These are phyloP conservation scores for Rotaria socialis DNA, from an alignment of 2,888 invertebrate species.

Conservation along the genomic window DNA sequence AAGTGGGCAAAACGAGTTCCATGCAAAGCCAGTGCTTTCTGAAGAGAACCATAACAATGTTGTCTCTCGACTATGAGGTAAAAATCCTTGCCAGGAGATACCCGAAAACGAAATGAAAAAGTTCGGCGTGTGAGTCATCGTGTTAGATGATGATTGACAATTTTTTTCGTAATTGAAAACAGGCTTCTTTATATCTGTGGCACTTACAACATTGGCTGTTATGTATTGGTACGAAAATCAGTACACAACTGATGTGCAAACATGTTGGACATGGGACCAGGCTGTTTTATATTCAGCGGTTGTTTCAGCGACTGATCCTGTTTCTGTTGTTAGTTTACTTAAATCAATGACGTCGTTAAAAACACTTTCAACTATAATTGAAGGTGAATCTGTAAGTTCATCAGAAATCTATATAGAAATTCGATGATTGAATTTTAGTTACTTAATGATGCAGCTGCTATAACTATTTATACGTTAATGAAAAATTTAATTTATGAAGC, in stretches of 20 bases:
- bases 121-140: no score
- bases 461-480: slow-evolving; percentile 58
- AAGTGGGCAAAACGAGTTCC: no score
- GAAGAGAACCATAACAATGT: no score
- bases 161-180: no score
- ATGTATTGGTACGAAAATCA: slow-evolving; percentile 25
- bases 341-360: slow-evolving; percentile 23
- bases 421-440: neutral
- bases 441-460: slow-evolving; percentile 61
- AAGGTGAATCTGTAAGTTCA: neutral
- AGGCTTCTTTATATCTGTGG: slow-evolving; percentile 8
- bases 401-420: no score
- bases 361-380: neutral
- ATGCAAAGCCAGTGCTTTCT: no score
- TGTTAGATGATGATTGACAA: no score
- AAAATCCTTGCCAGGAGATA: no score
- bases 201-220: neutral
- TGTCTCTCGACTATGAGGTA: no score
- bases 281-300: slow-evolving; percentile 12
- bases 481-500: neutral
- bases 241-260: neutral
- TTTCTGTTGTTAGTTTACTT: slow-evolving; percentile 36
- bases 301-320: slow-evolving; percentile 34
- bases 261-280: slow-evolving; percentile 34
- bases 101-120: no score